Conservation (phyloP, 2,797 vertebrate species). For the Smutsia gigantea region DNA sequence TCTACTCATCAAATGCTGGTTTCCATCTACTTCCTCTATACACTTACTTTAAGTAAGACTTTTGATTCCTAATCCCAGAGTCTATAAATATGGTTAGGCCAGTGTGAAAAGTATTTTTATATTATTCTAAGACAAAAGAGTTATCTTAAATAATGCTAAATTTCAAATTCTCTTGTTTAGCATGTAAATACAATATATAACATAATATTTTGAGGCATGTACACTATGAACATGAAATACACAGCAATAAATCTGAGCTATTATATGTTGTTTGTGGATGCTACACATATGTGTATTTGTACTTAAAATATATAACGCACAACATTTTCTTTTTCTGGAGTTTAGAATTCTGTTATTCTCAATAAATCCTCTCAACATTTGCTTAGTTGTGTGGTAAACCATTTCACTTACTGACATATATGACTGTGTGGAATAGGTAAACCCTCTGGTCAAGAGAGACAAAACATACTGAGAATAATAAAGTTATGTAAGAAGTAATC, state of each 20-base stretch:
- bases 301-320: neutral
- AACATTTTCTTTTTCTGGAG: neutral
- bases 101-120: neutral
- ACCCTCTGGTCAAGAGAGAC: neutral
- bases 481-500: neutral
- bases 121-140: neutral
- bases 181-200: neutral
- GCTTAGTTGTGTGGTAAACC: neutral
- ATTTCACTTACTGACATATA: neutral
- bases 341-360: neutral
- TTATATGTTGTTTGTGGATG: neutral
- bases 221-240: constrained; percentile 1
- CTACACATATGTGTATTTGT: neutral
- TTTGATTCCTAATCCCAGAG: neutral
- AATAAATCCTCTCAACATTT: neutral
- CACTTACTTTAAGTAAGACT: neutral
- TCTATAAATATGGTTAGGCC: neutral
- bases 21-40: neutral
- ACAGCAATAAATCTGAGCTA: neutral
- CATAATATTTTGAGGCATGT: neutral
- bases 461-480: neutral
- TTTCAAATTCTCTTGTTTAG: neutral
- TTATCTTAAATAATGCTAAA: constrained; percentile 14
- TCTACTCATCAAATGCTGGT: neutral
- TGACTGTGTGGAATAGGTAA: neutral